Percentiles rank a stretch among this genome's conserved stretches.
Conservation (phyloP, 2,113 vertebrate genomes). For the Synchiropus splendidus region DNA sequence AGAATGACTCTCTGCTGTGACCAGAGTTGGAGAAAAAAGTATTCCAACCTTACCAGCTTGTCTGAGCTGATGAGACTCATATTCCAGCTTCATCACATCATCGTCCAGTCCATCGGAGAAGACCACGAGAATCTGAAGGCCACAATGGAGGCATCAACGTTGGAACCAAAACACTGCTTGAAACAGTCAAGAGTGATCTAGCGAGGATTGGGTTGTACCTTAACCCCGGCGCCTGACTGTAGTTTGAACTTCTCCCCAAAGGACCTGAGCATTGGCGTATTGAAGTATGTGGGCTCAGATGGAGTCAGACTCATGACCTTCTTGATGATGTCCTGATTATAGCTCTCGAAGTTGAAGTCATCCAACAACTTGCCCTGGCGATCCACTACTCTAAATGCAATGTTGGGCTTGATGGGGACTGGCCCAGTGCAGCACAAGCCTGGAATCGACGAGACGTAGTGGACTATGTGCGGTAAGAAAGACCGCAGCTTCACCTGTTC, state of each 20-base stretch:
- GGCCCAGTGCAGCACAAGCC: constrained; percentile 59
- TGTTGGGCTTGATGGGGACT: constrained; percentile 18
- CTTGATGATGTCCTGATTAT: constrained; percentile 47
- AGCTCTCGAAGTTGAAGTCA: constrained; percentile 66
- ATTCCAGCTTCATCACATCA: constrained; percentile 56
- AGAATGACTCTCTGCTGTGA: not conserved
- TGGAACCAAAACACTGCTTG: not conserved
- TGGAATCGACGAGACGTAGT: constrained; percentile 41
- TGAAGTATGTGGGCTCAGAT: constrained; percentile 54
- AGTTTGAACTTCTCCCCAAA: constrained; percentile 55
- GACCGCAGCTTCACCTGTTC: constrained; percentile 49
- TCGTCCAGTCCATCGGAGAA: constrained; percentile 81
- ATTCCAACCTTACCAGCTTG: constrained; percentile 54
- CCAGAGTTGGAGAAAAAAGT: not conserved
- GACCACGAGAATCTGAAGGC: constrained; percentile 71
- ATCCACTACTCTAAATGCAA: constrained; percentile 60
- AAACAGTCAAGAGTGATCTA: not conserved
- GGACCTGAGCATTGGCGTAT: constrained; percentile 60
- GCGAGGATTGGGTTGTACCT: constrained; percentile 42
- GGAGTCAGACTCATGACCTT: constrained; percentile 61
- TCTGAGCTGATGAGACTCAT: constrained; percentile 51
- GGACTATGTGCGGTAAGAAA: constrained; percentile 60
- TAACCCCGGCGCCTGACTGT: constrained; percentile 41
- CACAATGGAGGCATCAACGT: not conserved
- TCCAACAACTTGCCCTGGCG: constrained; percentile 36